These are phyloP conservation scores for Aporophyla lueneburgensis DNA, from an alignment of 2,888 invertebrate species.

Conservation along the genomic window DNA sequence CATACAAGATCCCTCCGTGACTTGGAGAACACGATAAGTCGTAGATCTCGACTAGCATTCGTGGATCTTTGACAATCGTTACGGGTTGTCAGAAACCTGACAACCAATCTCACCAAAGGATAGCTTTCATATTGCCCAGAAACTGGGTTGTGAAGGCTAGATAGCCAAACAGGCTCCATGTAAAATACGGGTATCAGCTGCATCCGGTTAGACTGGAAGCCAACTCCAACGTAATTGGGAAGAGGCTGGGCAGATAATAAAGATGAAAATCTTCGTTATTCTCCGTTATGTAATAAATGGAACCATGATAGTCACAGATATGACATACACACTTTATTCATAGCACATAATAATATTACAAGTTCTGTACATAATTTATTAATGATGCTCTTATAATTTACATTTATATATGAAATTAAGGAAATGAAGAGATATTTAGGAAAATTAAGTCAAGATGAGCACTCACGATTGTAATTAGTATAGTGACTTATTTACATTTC, in stretches of 20 bases:
- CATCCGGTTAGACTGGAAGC: no score
- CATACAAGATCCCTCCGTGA: neutral
- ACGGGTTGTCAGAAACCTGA: no score
- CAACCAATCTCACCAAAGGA: no score
- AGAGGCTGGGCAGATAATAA: neutral
- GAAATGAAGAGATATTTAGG: neutral
- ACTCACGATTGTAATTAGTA: slow-evolving; percentile 31
- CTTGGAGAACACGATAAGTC: neutral
- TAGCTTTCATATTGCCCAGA: no score
- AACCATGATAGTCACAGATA: neutral
- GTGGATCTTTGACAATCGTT: neutral
- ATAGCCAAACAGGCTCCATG: no score
- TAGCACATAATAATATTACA: neutral
- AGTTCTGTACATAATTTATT: neutral
- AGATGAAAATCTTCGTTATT: neutral
- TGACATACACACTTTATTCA: neutral
- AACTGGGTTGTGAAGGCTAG: no score
- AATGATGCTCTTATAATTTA: slow-evolving; percentile 6
- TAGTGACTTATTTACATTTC: neutral
- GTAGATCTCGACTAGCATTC: neutral
- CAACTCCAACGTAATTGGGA: no score
- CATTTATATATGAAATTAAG: neutral
- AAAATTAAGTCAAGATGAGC: slow-evolving; percentile 12
- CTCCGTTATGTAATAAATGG: neutral
- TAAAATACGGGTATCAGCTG: no score